phyloP scores from a whole-genome alignment of 2,797 vertebrate genomes.

The Euthynnus affinis region DNA sequence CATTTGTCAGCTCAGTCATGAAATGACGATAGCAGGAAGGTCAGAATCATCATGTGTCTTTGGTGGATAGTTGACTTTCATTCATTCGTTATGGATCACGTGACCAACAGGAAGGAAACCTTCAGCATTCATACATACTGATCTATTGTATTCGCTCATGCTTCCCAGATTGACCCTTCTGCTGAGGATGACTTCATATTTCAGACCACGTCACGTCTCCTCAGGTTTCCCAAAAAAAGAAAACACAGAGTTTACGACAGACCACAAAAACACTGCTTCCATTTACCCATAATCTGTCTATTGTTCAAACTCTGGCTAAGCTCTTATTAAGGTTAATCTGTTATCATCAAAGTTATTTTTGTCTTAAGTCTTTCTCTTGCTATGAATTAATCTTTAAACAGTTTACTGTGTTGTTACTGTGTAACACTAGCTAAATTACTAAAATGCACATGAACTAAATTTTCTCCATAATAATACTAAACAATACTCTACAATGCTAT shows the following conservation, averaged over 20 bases:
- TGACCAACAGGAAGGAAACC: neutral
- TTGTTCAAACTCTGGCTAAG: neutral
- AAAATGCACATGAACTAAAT: neutral
- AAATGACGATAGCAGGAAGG: neutral
- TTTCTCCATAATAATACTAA: neutral
- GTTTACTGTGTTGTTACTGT: neutral
- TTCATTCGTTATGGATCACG: neutral
- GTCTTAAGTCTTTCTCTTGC: neutral
- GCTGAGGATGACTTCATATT: neutral
- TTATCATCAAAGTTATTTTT: neutral
- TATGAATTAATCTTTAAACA: neutral
- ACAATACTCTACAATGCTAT: neutral
- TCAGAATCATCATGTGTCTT: neutral
- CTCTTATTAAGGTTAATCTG: neutral
- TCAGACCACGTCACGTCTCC: neutral
- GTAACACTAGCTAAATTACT: neutral
- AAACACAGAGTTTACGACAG: neutral
- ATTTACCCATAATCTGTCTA: neutral
- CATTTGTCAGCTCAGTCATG: neutral
- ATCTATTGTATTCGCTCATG: neutral
- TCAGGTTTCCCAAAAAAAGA: constrained; percentile 6
- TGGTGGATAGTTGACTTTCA: neutral
- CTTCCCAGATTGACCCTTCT: neutral
- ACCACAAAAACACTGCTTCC: neutral
- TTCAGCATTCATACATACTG: neutral